Evolutionary conservation across 2,113 vertebrate species (phyloP), one percentile per base, ranked within the genome.

Genomic region (Galeopterus variegatus): DNA sequence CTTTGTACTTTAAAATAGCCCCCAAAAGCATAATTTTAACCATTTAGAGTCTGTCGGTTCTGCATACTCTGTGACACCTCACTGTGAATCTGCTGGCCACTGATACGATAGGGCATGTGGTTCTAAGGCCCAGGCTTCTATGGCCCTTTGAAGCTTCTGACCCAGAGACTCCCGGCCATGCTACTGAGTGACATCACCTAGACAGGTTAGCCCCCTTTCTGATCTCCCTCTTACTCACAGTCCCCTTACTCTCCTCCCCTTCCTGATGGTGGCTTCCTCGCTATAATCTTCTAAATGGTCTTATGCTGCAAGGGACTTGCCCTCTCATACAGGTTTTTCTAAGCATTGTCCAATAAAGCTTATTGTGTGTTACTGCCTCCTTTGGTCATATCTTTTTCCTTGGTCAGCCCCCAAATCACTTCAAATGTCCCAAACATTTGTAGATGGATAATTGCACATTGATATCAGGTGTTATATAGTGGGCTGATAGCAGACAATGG

Each of bases 191-290:
- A 48, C 52, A 79, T 17, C 72, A 64, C 54, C 19, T n/a, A n/a
- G 31, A 50, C 11, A 70, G n/a, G 36, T 6, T 12, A 36, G 18
- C 15, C 15, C 6, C 10, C 14, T 60, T 21, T 75, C 15, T 69
- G 41, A 79, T 45, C 14, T 1, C 6, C 3, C 36, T 72, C 8
- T 70, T 33, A 18, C 26, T 48, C 14, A 19, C 10, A 62, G 3
- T 70, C 77, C 11, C 26, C 1, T 7, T 23, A 1, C 1, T 11
- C 11, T 13, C 36, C 7, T 69, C 3, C 21, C 15, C 1, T 79
- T 75, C n/a, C 41, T 19, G 13, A 17, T 52, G 13, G 14, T 70
- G 31, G 1, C 3, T 18, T 11, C 19, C 8, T 60, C 24, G 60
- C 31, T 8, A 23, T 58, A 65, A 48, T 58, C 23, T 3, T 84